Evolutionary conservation across 2,797 vertebrate genomes (phyloP).

Genomic region (Kryptopterus vitreolus): DNA sequence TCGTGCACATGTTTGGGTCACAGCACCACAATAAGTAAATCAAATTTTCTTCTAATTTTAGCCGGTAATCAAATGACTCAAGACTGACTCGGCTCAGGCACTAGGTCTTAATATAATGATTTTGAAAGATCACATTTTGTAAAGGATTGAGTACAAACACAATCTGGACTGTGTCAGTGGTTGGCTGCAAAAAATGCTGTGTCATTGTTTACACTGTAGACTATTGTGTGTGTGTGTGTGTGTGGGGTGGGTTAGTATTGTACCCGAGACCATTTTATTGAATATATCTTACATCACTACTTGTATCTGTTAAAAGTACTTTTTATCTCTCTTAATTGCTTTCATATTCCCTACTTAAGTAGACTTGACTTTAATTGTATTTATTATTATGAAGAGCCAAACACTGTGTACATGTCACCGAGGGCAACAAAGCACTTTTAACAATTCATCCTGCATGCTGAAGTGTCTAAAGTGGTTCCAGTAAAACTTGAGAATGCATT

Average conservation of each 20-base stretch:
- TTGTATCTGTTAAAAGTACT: neutral
- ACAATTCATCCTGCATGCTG: neutral
- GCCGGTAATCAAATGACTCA: neutral
- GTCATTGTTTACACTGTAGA: constrained; percentile 36
- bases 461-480: neutral
- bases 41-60: neutral
- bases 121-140: neutral
- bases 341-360: neutral
- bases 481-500: neutral
- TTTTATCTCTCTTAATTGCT: neutral
- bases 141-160: neutral
- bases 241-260: too few relatives aligned
- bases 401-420: neutral
- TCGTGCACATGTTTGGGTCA: neutral
- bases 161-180: neutral
- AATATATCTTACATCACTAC: neutral
- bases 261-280: neutral
- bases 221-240: too few relatives aligned
- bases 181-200: constrained; percentile 17
- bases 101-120: neutral
- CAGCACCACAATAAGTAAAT: neutral
- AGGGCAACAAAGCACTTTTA: neutral
- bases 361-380: neutral
- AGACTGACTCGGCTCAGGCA: too few relatives aligned
- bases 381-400: neutral